A percentile compares a stretch with the other conserved stretches of the same genome.
phyloP scores from a whole-genome alignment of 2,888 invertebrate species.

The Aporophyla lueneburgensis region DNA sequence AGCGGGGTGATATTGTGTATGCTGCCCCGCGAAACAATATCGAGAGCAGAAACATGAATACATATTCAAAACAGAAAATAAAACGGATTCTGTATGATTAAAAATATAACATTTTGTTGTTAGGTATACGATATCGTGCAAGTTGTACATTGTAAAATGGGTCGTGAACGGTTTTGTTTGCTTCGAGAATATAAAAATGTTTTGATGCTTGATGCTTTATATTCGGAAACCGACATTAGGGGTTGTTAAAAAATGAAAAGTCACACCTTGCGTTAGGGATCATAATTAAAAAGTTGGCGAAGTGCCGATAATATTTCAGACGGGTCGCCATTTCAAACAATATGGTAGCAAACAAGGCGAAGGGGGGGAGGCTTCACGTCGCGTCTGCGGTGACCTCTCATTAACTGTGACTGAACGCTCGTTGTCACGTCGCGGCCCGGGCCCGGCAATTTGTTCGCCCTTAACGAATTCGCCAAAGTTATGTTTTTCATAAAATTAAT shows the following conservation, averaged over 20 bases:
- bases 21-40: slow-evolving; percentile 83
- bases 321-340: slow-evolving; percentile 71
- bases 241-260: slow-evolving; percentile 29
- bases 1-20: slow-evolving; percentile 66
- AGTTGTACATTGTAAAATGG: slow-evolving; percentile 45
- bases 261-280: slow-evolving; percentile 54
- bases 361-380: slow-evolving; percentile 60
- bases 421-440: slow-evolving; percentile 82
- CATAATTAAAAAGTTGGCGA: slow-evolving; percentile 74
- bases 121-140: slow-evolving; percentile 42
- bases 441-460: slow-evolving; percentile 81
- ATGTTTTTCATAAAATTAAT: slow-evolving; percentile 84
- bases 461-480: slow-evolving; percentile 81
- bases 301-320: slow-evolving; percentile 74
- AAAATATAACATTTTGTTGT: slow-evolving; percentile 64
- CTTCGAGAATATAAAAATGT: slow-evolving; percentile 10
- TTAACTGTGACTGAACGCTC: slow-evolving; percentile 82
- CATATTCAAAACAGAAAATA: slow-evolving; percentile 81
- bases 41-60: slow-evolving; percentile 81
- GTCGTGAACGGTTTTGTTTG: slow-evolving; percentile 11
- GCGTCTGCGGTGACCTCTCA: slow-evolving; percentile 81
- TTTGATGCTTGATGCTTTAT: not conserved
- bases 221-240: not conserved
- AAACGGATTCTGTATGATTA: slow-evolving; percentile 72
- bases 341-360: slow-evolving; percentile 74